Percentiles rank a stretch among this genome's conserved stretches.
These are phyloP conservation scores for Calliopum simillimum DNA, from an alignment of 2,888 invertebrate genomes.

Conservation along the genomic window DNA sequence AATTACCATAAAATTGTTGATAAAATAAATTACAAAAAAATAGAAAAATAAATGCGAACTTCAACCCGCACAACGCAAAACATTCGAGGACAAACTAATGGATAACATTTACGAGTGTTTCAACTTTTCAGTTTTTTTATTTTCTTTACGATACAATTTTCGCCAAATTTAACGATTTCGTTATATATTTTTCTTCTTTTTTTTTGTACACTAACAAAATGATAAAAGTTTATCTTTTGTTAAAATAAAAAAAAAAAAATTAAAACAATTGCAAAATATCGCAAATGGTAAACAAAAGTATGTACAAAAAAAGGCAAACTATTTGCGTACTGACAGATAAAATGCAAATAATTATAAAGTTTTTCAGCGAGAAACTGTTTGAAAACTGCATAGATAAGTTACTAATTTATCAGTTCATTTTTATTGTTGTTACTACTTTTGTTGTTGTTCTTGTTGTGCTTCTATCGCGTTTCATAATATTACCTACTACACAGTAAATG, in stretches of 20 bases:
- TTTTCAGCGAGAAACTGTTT: slow-evolving; percentile 19
- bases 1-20: too few relatives aligned
- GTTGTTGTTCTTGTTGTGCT: slow-evolving; percentile 6
- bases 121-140: neutral
- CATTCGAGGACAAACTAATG: slow-evolving; percentile 10
- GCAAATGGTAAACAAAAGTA: neutral
- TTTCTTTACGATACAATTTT: slow-evolving; percentile 1
- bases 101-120: slow-evolving; percentile 14
- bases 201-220: slow-evolving; percentile 3
- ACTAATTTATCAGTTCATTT: slow-evolving; percentile 44
- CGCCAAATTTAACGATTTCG: slow-evolving; percentile 17
- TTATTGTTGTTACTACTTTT: slow-evolving; percentile 32
- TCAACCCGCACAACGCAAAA: neutral
- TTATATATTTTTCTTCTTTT: slow-evolving; percentile 16
- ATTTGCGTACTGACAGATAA: slow-evolving; percentile 27
- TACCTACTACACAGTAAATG: neutral
- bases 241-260: neutral
- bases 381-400: slow-evolving; percentile 44
- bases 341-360: slow-evolving; percentile 31
- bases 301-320: slow-evolving; percentile 11
- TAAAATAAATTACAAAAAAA: too few relatives aligned
- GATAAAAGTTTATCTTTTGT: slow-evolving; percentile 25
- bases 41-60: neutral
- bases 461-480: neutral
- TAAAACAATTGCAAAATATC: slow-evolving; percentile 23